Percentiles rank a stretch among this genome's conserved stretches.
Conservation (phyloP, 2,797 vertebrate species). For the Chrosomus eos region DNA sequence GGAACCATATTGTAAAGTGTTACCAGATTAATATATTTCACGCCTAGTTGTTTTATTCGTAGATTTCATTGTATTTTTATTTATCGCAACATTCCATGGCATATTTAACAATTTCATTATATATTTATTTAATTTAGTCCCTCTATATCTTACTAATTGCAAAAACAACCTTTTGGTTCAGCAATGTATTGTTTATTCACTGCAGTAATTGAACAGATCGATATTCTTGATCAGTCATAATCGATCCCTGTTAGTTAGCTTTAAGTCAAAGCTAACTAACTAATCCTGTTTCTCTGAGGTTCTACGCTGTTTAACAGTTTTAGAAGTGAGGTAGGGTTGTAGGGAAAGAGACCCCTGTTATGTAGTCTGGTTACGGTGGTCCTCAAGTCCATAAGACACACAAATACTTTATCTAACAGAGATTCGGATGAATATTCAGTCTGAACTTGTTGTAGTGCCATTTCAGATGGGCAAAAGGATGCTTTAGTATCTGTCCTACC, state of each 20-base stretch:
- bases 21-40: neutral
- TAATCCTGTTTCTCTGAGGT: neutral
- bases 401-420: conserved; percentile 58
- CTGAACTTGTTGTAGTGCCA: neutral
- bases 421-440: neutral
- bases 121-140: neutral
- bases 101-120: neutral
- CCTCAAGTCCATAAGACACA: conserved; percentile 83
- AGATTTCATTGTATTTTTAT: neutral
- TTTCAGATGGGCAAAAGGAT: neutral
- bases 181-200: neutral
- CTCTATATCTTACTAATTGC: neutral
- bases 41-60: neutral
- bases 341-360: conserved; percentile 87
- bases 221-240: neutral
- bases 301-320: conserved; percentile 81
- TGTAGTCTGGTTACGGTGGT: conserved; percentile 82
- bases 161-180: neutral
- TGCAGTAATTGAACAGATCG: neutral
- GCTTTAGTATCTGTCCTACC: neutral
- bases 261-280: neutral
- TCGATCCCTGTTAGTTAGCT: neutral
- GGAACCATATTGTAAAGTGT: neutral
- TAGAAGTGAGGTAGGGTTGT: conserved; percentile 88
- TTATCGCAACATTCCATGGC: neutral